These are phyloP conservation scores for Tiliacea aurago DNA, from an alignment of 2,888 invertebrate species.

Conservation along the genomic window DNA sequence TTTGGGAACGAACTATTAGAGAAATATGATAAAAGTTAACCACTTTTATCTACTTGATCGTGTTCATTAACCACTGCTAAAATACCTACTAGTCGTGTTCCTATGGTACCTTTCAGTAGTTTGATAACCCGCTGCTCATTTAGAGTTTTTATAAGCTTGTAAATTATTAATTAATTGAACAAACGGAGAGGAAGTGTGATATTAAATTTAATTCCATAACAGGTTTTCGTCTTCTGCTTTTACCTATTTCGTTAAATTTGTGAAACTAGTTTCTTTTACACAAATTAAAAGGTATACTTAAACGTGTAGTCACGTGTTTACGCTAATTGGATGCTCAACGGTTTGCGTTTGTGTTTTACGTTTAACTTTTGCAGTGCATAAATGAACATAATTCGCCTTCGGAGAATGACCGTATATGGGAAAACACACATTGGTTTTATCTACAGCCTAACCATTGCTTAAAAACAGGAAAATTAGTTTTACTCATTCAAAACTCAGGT, in stretches of 20 bases:
- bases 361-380: slow-evolving; percentile 20
- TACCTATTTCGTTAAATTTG: slow-evolving; percentile 40
- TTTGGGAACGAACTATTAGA: slow-evolving; percentile 11
- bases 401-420: slow-evolving; percentile 17
- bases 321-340: slow-evolving; percentile 31
- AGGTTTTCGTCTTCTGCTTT: slow-evolving; percentile 39
- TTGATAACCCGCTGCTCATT: slow-evolving; percentile 51
- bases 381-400: slow-evolving; percentile 26
- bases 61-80: slow-evolving; percentile 32
- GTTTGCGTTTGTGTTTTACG: slow-evolving; percentile 27
- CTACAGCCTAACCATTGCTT: background rate
- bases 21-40: too few relatives aligned
- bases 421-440: slow-evolving; percentile 36
- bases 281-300: slow-evolving; percentile 9
- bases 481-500: slow-evolving; percentile 28
- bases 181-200: slow-evolving; percentile 44
- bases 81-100: slow-evolving; percentile 25
- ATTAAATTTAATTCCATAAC: slow-evolving; percentile 42
- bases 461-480: slow-evolving; percentile 58
- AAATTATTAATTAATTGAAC: slow-evolving; percentile 60
- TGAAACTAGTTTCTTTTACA: slow-evolving; percentile 38
- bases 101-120: slow-evolving; percentile 33
- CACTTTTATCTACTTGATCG: slow-evolving; percentile 46
- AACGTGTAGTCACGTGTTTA: slow-evolving; percentile 20
- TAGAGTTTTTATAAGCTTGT: slow-evolving; percentile 55